These are phyloP conservation scores for Abrostola tripartita DNA, from an alignment of 2,888 invertebrate genomes.

Conservation along the genomic window DNA sequence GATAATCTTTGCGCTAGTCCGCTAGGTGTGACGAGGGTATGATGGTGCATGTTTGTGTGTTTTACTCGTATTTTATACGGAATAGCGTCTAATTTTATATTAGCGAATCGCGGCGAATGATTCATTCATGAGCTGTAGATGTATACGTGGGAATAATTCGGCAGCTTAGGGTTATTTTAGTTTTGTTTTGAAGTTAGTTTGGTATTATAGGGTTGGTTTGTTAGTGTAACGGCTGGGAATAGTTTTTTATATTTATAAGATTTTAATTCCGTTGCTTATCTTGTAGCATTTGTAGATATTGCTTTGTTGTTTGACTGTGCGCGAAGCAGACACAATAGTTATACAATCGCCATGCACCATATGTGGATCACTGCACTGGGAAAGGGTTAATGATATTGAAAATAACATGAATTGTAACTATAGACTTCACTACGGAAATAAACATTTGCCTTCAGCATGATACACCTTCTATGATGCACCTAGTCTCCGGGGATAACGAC, in stretches of 20 bases:
- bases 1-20: constrained; percentile 54
- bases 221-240: not conserved
- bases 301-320: not conserved
- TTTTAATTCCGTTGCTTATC: no score
- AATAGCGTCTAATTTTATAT: constrained; percentile 64
- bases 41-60: constrained; percentile 56
- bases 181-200: not conserved
- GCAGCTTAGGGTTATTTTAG: constrained; percentile 4
- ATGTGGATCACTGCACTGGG: no score
- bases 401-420: no score
- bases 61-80: constrained; percentile 61
- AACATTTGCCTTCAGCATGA: no score
- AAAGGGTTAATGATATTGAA: no score
- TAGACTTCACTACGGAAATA: no score
- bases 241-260: not conserved
- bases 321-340: no score
- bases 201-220: constrained; percentile 13
- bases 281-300: not conserved
- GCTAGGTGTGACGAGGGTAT: constrained; percentile 65
- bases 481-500: no score
- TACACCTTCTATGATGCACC: no score
- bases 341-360: no score
- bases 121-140: constrained; percentile 41
- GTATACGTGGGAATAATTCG: constrained; percentile 11
- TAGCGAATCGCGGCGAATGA: constrained; percentile 52